Evolutionary conservation across 2,113 vertebrate genomes (phyloP).

Genomic region (Gadus chalcogrammus): DNA sequence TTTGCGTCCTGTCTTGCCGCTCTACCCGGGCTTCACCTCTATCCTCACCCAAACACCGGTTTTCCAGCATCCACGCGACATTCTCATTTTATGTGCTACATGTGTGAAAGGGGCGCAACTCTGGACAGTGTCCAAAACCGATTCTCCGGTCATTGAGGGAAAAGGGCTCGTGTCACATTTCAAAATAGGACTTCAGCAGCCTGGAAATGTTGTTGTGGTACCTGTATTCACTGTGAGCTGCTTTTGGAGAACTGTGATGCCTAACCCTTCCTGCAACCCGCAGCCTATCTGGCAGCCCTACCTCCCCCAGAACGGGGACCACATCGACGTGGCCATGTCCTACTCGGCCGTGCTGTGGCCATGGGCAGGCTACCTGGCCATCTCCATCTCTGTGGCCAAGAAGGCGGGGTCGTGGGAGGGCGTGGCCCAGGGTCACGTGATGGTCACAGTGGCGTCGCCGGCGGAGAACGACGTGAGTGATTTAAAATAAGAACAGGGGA

Average conservation of each 20-base stretch:
- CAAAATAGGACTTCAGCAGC: too few relatives aligned
- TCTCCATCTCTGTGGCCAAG: constrained; percentile 97
- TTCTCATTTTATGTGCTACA: too few relatives aligned
- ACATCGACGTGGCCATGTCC: constrained; percentile 93
- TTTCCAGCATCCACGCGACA: too few relatives aligned
- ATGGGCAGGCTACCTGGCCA: constrained; percentile 95
- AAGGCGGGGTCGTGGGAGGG: constrained; percentile 97
- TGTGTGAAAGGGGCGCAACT: too few relatives aligned
- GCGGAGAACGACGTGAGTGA: constrained; percentile 83
- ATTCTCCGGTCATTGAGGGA: too few relatives aligned
- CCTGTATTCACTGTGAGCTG: too few relatives aligned
- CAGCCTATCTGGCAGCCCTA: constrained; percentile 99
- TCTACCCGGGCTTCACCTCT: too few relatives aligned
- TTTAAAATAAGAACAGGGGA: neutral
- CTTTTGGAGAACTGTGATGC: neutral
- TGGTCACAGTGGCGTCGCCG: constrained; percentile 91
- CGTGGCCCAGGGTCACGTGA: constrained; percentile 92
- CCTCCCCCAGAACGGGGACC: constrained; percentile 94
- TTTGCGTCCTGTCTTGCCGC: too few relatives aligned
- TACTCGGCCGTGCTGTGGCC: constrained; percentile 94
- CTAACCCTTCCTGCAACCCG: neutral
- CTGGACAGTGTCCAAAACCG: too few relatives aligned
- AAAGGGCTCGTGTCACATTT: too few relatives aligned
- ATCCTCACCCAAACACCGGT: too few relatives aligned
- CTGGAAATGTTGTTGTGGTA: too few relatives aligned